phyloP scores from a whole-genome alignment of 2,113 vertebrate genomes.

The Antigone vipio region DNA sequence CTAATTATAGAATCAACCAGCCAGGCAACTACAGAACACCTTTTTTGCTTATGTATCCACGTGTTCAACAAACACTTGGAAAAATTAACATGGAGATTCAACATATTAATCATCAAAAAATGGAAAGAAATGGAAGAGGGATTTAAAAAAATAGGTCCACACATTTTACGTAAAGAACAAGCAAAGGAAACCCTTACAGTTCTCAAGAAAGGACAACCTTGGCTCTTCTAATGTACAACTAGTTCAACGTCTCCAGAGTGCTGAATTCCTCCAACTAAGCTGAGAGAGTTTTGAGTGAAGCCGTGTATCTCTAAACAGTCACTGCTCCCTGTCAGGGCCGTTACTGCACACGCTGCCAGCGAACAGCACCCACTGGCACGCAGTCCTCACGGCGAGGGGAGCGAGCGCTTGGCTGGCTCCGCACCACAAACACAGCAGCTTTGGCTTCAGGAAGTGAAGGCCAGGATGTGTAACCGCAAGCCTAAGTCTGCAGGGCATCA shows the following conservation, averaged over 20 bases:
- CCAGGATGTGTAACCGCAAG: neutral
- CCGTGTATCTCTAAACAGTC: rapidly evolving
- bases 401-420: neutral
- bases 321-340: neutral
- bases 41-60: neutral
- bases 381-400: rapidly evolving
- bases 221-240: rapidly evolving
- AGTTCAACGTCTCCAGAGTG: neutral
- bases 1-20: neutral
- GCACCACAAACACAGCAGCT: neutral
- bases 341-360: rapidly evolving
- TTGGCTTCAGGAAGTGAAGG: neutral
- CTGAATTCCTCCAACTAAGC: neutral
- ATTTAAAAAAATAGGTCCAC: neutral
- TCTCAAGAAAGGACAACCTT: rapidly evolving
- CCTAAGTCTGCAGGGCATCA: rapidly evolving
- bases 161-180: neutral
- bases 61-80: neutral
- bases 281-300: neutral
- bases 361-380: neutral
- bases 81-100: neutral
- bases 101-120: neutral
- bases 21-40: neutral
- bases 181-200: neutral
- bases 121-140: neutral